Base-by-base conservation (phyloP, 2,113 vertebrate species). In the Chionomys nivalis region DNA sequence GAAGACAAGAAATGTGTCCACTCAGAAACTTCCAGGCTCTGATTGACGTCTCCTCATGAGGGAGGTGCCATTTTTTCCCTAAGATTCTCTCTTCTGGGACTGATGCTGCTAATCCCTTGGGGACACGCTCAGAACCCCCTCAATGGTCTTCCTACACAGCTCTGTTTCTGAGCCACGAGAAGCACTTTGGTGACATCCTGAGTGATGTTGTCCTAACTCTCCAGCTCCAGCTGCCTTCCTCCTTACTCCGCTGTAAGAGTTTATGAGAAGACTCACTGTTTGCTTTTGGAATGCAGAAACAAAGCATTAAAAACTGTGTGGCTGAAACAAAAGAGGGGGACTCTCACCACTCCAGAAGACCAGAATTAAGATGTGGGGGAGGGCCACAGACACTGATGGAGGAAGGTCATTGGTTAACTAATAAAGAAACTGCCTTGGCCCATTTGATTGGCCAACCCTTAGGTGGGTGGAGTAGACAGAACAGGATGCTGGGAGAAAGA, bases 221-320 rank as follows among this genome's bases (percentile, higher is more conserved):
- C 75, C 44, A 8, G 2, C 31, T n/a, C 26, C 17, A n/a, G 28
- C 11, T 0, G 19, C 0, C 1, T 21, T 42, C 8, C 7, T 4
- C 3, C n/a, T 72, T n/a, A 0, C 47, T 72, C 39, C 12, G 47
- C 26, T 26, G 4, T 1, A 7, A 24, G 4, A 4, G 1, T 5
- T 42, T 10, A 2, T 7, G 33, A 16, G 44, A 12, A n/a, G 1
- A 8, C n/a, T 33, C 49, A 1, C 2, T 11, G 1, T 13, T 89
- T 14, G 36, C 21, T 33, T 33, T 49, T 33, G 7, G 23, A 39
- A 55, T 23, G 31, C 19, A 8, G 24, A 39, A 42, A 75, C 36
- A 39, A 26, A 58, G 79, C 36, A 58, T 13, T 12, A 39, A 5
- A n/a, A 39, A 58, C 6, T 82, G 21, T 81, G 78, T 39, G 79